Conservation (phyloP, 2,888 invertebrate genomes). For the Drosophila colorata region DNA sequence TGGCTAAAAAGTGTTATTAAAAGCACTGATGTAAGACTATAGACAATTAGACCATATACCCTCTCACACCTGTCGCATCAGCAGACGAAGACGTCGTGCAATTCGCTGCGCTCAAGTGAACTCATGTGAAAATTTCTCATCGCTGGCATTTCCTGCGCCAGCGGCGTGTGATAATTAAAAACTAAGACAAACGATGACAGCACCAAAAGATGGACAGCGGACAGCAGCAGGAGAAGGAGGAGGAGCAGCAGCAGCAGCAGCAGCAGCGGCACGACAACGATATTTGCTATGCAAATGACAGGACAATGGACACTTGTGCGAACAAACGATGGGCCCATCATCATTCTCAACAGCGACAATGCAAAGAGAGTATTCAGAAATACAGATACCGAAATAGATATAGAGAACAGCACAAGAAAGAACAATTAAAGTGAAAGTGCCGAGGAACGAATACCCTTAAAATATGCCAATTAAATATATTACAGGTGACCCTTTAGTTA, state of each 20-base stretch:
- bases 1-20: background rate
- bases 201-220: slow-evolving; percentile 19
- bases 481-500: background rate
- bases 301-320: slow-evolving; percentile 70
- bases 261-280: slow-evolving; percentile 38
- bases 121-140: slow-evolving; percentile 79
- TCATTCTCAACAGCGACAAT: slow-evolving; percentile 66
- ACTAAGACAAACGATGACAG: slow-evolving; percentile 75
- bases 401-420: slow-evolving; percentile 12
- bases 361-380: slow-evolving; percentile 41
- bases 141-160: slow-evolving; percentile 56
- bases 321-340: slow-evolving; percentile 50
- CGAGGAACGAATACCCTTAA: slow-evolving; percentile 14
- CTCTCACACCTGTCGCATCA: slow-evolving; percentile 34
- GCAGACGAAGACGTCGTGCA: slow-evolving; percentile 10
- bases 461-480: background rate
- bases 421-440: background rate
- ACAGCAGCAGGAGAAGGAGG: slow-evolving; percentile 5
- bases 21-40: slow-evolving; percentile 29
- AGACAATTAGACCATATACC: background rate
- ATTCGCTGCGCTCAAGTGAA: slow-evolving; percentile 75
- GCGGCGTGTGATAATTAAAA: slow-evolving; percentile 74
- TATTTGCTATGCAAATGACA: slow-evolving; percentile 85
- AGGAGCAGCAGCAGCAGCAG: slow-evolving; percentile 19
- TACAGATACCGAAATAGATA: slow-evolving; percentile 38